Evolutionary conservation across 2,113 vertebrate species (phyloP).

Genomic region (Elaphurus davidianus): DNA sequence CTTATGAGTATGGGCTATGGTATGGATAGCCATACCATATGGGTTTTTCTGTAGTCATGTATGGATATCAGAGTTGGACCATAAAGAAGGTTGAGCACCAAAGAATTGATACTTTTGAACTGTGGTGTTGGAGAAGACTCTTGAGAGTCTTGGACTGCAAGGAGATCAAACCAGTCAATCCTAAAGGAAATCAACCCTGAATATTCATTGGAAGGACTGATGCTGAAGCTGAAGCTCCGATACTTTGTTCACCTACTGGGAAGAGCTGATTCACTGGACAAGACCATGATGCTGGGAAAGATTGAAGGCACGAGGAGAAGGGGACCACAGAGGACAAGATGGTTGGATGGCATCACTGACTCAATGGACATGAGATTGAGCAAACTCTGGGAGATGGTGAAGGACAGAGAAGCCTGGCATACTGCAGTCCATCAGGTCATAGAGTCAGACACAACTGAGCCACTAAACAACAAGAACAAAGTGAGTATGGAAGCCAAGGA

Average conservation of each 20-base stretch:
- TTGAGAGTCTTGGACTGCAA: background rate
- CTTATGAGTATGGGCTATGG: background rate
- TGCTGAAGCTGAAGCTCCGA: background rate
- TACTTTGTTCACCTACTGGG: background rate
- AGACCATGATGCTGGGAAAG: background rate
- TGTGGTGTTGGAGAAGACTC: background rate
- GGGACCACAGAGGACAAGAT: background rate
- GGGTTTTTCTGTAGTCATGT: background rate
- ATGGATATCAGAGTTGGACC: background rate
- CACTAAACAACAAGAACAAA: background rate
- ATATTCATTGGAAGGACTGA: background rate
- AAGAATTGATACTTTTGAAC: background rate
- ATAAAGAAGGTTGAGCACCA: background rate
- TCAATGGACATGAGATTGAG: background rate
- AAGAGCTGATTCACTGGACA: background rate
- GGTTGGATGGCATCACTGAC: background rate
- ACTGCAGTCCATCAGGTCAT: background rate
- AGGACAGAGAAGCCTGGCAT: background rate
- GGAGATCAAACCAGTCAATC: background rate
- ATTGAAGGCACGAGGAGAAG: background rate
- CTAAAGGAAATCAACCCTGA: background rate
- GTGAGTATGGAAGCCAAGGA: background rate
- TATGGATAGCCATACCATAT: background rate
- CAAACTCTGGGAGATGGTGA: background rate
- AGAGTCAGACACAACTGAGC: background rate